These are phyloP conservation scores for Fukomys damarensis DNA, from an alignment of 2,113 vertebrate species.

Conservation along the genomic window DNA sequence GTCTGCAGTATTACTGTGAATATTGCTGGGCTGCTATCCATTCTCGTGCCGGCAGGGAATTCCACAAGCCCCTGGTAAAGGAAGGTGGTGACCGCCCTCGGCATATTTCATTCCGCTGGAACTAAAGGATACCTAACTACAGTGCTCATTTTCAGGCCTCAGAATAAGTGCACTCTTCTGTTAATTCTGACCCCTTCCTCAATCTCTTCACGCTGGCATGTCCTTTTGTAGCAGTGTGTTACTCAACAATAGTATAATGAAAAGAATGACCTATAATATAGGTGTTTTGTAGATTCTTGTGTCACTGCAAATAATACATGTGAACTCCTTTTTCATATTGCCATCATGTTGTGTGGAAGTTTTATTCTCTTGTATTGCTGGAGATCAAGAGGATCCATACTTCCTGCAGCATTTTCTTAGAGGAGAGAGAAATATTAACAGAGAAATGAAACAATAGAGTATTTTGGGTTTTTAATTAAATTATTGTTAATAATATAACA, in stretches of 20 bases:
- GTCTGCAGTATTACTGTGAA: constrained; percentile 99
- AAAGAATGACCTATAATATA: constrained; percentile 88
- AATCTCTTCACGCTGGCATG: constrained; percentile 87
- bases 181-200: constrained; percentile 91
- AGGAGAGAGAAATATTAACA: constrained; percentile 90
- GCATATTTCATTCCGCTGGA: constrained; percentile 99
- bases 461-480: constrained; percentile 93
- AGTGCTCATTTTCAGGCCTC: constrained; percentile 90
- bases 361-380: constrained; percentile 85
- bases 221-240: constrained; percentile 89
- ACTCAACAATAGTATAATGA: constrained; percentile 88
- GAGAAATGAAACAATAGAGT: constrained; percentile 90
- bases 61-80: constrained; percentile 99
- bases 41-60: constrained; percentile 97
- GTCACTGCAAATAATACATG: constrained; percentile 87
- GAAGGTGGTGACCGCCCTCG: constrained; percentile 98
- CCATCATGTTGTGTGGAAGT: constrained; percentile 86
- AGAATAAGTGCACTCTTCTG: constrained; percentile 99
- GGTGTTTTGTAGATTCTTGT: constrained; percentile 89
- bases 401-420: constrained; percentile 88
- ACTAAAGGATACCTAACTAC: constrained; percentile 89
- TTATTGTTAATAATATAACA: constrained; percentile 90
- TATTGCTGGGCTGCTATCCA: constrained; percentile 99
- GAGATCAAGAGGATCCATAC: constrained; percentile 86
- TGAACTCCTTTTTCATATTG: constrained; percentile 86